These are phyloP conservation scores for Hermaeophaga mercurialis DNA, from an alignment of 2,888 invertebrate species.

Conservation along the genomic window DNA sequence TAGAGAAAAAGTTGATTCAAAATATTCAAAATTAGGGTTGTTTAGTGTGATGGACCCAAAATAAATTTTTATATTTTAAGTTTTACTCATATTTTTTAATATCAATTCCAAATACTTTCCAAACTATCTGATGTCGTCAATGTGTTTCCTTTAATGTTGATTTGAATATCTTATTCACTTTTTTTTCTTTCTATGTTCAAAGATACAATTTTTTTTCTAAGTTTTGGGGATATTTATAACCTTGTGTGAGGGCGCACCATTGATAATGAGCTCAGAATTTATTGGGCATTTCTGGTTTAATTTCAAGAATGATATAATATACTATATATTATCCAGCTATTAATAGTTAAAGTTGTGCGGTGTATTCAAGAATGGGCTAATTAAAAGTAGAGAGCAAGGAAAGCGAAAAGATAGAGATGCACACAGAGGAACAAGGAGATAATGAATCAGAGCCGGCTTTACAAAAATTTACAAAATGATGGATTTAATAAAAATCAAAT, in stretches of 20 bases:
- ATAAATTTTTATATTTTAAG: no score
- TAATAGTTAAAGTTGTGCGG: slow-evolving; percentile 48
- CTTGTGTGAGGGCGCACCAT: neutral
- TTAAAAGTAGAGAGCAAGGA: slow-evolving; percentile 44
- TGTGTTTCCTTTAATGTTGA: no score
- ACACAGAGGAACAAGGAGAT: slow-evolving; percentile 14
- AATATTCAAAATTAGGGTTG: no score
- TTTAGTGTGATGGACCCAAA: no score
- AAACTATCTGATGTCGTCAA: no score
- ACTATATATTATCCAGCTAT: slow-evolving; percentile 47
- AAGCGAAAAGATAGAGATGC: slow-evolving; percentile 12
- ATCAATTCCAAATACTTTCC: no score
- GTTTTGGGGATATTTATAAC: neutral
- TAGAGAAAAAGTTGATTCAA: no score
- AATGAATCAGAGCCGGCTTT: slow-evolving; percentile 14
- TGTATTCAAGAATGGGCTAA: slow-evolving; percentile 47
- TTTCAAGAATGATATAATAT: slow-evolving; percentile 46
- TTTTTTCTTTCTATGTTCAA: no score
- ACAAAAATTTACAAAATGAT: neutral
- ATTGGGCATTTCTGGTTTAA: slow-evolving; percentile 44
- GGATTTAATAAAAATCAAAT: no score
- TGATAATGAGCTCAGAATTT: slow-evolving; percentile 35
- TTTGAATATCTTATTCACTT: no score
- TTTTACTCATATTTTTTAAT: no score
- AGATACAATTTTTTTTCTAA: no score